These are phyloP conservation scores for Carabus problematicus DNA, from an alignment of 2,888 invertebrate genomes.

Conservation along the genomic window DNA sequence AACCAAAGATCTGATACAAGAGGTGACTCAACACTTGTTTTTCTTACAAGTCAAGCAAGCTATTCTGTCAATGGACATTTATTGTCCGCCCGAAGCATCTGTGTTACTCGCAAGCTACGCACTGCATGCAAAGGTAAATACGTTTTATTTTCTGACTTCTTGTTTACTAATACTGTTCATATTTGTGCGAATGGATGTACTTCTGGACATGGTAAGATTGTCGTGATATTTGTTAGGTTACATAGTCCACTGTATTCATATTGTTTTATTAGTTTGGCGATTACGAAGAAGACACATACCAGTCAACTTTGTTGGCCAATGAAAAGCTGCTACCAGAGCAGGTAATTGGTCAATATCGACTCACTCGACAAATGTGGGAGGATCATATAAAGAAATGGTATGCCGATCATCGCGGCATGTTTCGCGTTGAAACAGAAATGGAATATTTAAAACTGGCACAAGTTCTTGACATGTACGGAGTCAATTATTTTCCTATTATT, in stretches of 20 bases:
- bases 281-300: slow-evolving; percentile 88
- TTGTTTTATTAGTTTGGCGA: slow-evolving; percentile 81
- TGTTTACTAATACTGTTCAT: background rate
- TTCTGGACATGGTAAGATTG: too few species aligned
- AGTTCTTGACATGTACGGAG: slow-evolving; percentile 97
- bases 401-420: slow-evolving; percentile 96
- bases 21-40: slow-evolving; percentile 97
- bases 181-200: background rate
- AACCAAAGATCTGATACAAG: slow-evolving; percentile 96
- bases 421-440: slow-evolving; percentile 97
- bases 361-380: slow-evolving; percentile 99
- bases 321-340: slow-evolving; percentile 93
- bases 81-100: slow-evolving; percentile 98
- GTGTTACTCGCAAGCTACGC: slow-evolving; percentile 97
- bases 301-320: slow-evolving; percentile 90
- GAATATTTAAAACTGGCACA: slow-evolving; percentile 98
- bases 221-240: too few species aligned
- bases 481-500: slow-evolving; percentile 93
- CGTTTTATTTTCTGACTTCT: background rate
- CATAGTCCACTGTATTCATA: too few species aligned
- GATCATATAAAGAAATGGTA: slow-evolving; percentile 98
- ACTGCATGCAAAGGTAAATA: slow-evolving; percentile 86
- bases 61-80: slow-evolving; percentile 97
- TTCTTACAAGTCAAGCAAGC: slow-evolving; percentile 97
- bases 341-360: slow-evolving; percentile 98